These are phyloP conservation scores for Odobenus rosmarus DNA, from an alignment of 2,113 vertebrate species.

Conservation along the genomic window DNA sequence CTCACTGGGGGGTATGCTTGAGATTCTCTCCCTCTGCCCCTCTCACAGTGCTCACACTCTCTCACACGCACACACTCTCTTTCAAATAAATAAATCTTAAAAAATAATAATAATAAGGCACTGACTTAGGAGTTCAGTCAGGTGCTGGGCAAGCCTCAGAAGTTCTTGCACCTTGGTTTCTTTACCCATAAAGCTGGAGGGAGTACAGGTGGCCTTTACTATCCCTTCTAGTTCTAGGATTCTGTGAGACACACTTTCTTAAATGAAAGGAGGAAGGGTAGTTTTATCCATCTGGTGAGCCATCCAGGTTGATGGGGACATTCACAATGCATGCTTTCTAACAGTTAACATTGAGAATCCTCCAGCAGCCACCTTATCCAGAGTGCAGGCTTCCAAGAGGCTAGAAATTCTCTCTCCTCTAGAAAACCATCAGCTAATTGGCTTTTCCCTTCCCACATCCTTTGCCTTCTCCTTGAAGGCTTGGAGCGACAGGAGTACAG, in stretches of 20 bases:
- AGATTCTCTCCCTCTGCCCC: background rate
- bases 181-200: background rate
- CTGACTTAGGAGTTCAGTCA: background rate
- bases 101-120: background rate
- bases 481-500: rapidly evolving
- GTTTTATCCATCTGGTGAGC: too few species aligned
- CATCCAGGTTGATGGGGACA: background rate
- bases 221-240: background rate
- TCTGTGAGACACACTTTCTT: background rate
- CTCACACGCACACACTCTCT: background rate
- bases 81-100: background rate
- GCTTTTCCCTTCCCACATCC: background rate
- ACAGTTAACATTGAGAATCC: background rate
- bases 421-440: background rate
- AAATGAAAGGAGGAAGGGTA: background rate
- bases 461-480: background rate
- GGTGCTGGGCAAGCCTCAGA: background rate
- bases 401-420: background rate
- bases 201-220: too few species aligned
- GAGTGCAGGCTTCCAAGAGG: background rate
- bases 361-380: background rate
- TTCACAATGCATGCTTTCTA: background rate
- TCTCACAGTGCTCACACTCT: background rate
- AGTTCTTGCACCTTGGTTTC: background rate
- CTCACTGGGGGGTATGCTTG: background rate